Evolutionary conservation across 2,113 vertebrate genomes (phyloP).

Genomic region (Eclectus roratus): DNA sequence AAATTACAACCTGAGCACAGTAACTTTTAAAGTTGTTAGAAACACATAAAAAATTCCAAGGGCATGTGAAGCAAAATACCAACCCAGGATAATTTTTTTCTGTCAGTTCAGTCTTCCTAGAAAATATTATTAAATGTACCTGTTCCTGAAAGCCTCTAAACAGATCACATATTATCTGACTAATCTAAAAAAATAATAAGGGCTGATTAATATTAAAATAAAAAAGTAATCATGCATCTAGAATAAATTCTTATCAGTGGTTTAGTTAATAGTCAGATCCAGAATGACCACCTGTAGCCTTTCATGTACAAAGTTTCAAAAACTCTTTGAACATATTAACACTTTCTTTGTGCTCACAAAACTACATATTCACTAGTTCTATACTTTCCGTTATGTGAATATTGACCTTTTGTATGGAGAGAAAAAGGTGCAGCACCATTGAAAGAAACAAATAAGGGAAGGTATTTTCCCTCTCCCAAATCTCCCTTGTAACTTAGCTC

Average conservation of each 20-base stretch:
- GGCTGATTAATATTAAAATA: neutral
- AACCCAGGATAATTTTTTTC: neutral
- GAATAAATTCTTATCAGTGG: neutral
- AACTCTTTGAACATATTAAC: neutral
- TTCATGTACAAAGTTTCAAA: neutral
- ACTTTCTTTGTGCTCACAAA: neutral
- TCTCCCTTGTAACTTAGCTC: neutral
- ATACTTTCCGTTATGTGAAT: neutral
- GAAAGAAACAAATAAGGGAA: neutral
- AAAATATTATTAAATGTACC: neutral
- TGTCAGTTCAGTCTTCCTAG: neutral
- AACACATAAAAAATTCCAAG: neutral
- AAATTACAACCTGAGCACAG: neutral
- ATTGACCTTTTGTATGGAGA: neutral
- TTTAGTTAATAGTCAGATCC: neutral
- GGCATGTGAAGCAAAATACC: neutral
- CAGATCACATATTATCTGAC: neutral
- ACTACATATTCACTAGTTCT: neutral
- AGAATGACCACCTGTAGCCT: neutral
- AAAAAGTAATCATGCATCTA: neutral
- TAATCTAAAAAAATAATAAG: neutral
- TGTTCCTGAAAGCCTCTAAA: neutral
- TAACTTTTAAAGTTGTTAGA: neutral
- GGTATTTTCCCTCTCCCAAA: neutral
- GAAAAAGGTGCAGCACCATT: neutral